Base-by-base conservation (phyloP, 2,888 invertebrate species). In the Idaea straminata region DNA sequence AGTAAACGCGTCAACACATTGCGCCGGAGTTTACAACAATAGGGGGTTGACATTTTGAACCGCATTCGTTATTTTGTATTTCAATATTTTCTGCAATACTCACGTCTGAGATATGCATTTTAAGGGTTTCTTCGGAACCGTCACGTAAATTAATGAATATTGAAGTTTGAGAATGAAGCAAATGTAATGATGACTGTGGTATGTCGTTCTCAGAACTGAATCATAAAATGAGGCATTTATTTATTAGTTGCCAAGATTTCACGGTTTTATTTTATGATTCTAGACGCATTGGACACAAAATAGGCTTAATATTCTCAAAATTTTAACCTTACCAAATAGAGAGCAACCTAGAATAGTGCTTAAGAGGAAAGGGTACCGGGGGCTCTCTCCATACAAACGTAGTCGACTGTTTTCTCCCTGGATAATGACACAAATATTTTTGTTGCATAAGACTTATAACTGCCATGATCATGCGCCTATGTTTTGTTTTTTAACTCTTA, bases 81-180 rank as follows among this genome's bases (percentile, higher is more conserved):
- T 72, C 68, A 67, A 68, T 75, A 77, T 80, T 81, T 82, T 77
- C 79, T 75, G 77, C 72, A 74, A 79, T 74, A 80, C 78, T 81
- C 82, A 82, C 75, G 74, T 76, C 75, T 67, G 74, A 81, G 80
- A 77, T 82, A 83, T 83, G 80, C 79, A 71, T 80, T 83, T 85
- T 81, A 83, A 81, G 77, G 78, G 76, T 84, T 89, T 88, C 84
- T 82, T 77, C 72, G 75, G 82, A 89, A 83, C 78, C 77, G 82
- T 85, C 83, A 78, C 82, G 84, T 88, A 88, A 88, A 89, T 89
- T 88, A 89, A 89, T 88, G 82, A 86, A 83, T 79, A 80, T 78
- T 73, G 77, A 73, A 74, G 77, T 77, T 79, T 79, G 82, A 78
- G 81, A 83, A 82, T 78, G 82, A 78, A 75, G 75, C 75, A 75